Conservation (phyloP, 1,140 invertebrate species). For the Apis mellifera region DNA sequence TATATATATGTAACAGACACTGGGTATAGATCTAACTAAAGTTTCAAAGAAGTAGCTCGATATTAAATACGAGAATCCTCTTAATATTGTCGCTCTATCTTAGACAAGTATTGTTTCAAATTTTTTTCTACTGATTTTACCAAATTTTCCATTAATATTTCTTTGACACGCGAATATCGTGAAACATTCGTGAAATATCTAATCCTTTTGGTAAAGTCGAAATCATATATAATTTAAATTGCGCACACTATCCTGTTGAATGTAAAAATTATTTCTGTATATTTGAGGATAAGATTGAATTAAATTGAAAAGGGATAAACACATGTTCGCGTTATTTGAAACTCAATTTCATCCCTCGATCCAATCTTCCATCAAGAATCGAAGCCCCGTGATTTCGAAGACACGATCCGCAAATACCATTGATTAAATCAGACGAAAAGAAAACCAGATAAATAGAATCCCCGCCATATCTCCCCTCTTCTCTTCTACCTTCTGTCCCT, state of each 20-base stretch:
- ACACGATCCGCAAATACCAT: not conserved
- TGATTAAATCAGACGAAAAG: not conserved
- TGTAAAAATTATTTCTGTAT: not conserved
- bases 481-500: not conserved
- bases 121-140: not conserved
- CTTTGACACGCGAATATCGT: too few relatives aligned
- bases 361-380: not conserved
- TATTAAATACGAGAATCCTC: constrained; percentile 1
- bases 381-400: not conserved
- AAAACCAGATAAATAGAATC: not conserved
- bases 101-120: not conserved
- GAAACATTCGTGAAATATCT: not conserved
- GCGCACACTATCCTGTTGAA: too few relatives aligned
- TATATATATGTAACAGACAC: not conserved
- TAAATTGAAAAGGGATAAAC: too few relatives aligned
- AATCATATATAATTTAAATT: too few relatives aligned
- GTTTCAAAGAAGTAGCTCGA: constrained; percentile 9
- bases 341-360: not conserved
- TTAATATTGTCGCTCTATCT: not conserved
- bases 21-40: constrained; percentile 22
- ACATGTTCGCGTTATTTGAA: not conserved
- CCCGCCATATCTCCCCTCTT: not conserved
- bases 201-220: too few relatives aligned
- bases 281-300: not conserved
- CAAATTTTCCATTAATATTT: constrained; percentile 8